Base-by-base conservation (phyloP, 1,140 invertebrate genomes). In the Coelopa frigida region DNA sequence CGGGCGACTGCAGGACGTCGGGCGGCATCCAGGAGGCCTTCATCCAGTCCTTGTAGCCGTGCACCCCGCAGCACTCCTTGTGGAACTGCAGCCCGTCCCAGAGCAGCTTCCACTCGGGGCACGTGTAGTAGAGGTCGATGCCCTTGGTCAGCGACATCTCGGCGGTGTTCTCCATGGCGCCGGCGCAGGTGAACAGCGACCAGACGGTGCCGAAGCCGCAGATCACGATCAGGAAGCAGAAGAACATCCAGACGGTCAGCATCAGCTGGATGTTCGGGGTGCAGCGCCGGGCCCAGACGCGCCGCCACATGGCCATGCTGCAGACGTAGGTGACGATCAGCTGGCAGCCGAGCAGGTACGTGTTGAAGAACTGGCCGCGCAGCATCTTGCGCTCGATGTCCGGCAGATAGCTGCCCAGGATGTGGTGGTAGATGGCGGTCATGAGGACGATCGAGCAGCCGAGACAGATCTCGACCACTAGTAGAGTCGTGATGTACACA, bases 41-140 rank as follows among this genome's bases (percentile, higher is more conserved):
- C 56, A 66, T 59, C 65, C 65, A 68, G 23, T 68, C 65, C 27
- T 50, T 58, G 40, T 64, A 68, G 38, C 43, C 50, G 10, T 52
- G 21, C 2, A 68, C 65, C 0, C 65, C 65, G 38, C 65, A 68
- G 21, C 65, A 68, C 27, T 68, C 53, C 21, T 57, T 58, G 2
- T 49, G 49, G 40, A 56, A 41, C 31, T 68, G 65, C 6, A 68
- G 15, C 3, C 52, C 49, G 18, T 68, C 65, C 65, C 65, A 68
- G 4, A 60, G 22, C 3, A 68, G 48, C 29, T 68, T 63, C 65
- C 65, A 66, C 21, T 66, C 60, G 1, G 65, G 65, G n/a, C 48
- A 49, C 0, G 52, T 27, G 33, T 66, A 68, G 37, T 68, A 68
- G 14, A 64, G 42, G 12, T 68, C 65, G 11, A 68, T 68, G 40